A percentile compares a stretch with the other conserved stretches of the same genome.
Evolutionary conservation across 2,797 vertebrate species (phyloP).

Genomic region (Cygnus olor): DNA sequence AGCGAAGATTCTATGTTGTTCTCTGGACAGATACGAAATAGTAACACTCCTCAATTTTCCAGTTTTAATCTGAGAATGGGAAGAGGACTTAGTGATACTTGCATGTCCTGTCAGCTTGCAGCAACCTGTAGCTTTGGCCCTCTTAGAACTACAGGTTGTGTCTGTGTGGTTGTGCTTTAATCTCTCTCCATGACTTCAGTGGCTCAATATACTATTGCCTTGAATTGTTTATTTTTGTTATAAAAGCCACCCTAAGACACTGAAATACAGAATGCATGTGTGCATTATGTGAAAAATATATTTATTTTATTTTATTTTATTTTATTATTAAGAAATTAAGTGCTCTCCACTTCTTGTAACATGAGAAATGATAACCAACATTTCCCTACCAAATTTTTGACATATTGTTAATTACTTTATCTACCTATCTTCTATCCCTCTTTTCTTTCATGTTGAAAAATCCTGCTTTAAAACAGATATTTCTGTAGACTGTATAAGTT

Average conservation of each 20-base stretch:
- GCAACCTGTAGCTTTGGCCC: accelerated
- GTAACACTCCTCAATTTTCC: not conserved
- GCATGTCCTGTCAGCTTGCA: not conserved
- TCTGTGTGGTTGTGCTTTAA: not conserved
- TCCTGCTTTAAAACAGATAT: not conserved
- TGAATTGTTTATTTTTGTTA: not conserved
- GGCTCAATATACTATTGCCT: not conserved
- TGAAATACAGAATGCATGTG: not conserved
- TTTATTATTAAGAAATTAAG: not conserved
- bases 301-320: not conserved
- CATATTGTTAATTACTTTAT: not conserved
- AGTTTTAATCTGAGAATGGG: not conserved
- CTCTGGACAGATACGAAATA: not conserved
- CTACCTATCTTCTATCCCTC: not conserved
- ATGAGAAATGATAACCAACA: not conserved
- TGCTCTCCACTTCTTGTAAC: not conserved
- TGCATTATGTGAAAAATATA: not conserved
- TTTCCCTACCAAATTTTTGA: not conserved
- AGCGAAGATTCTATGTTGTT: not conserved
- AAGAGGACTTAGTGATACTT: not conserved
- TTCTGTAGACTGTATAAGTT: not conserved
- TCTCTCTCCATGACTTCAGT: not conserved
- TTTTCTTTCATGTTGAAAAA: not conserved
- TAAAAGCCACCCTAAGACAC: not conserved
- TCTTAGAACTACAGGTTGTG: not conserved